Percentiles rank a stretch among this genome's conserved stretches.
These are phyloP conservation scores for Eubucco bourcierii DNA, from an alignment of 2,113 vertebrate genomes.

Conservation along the genomic window DNA sequence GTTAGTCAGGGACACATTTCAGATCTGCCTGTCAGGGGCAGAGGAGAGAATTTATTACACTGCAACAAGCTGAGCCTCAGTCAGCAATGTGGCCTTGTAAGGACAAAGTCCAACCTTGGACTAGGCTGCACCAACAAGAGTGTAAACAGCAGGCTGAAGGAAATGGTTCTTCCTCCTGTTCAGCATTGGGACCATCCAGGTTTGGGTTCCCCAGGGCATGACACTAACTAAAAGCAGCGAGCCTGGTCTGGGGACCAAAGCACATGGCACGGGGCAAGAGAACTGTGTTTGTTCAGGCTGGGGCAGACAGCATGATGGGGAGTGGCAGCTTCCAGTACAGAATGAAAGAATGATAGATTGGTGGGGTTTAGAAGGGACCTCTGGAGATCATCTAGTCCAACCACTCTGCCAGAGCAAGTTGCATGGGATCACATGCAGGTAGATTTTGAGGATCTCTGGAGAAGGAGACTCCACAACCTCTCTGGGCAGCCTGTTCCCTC, in stretches of 20 bases:
- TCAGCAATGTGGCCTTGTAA: neutral
- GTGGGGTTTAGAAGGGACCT: too few species aligned
- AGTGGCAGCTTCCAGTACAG: rapidly evolving
- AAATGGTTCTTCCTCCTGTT: neutral
- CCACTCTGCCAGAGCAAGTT: too few species aligned
- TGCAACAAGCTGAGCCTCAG: neutral
- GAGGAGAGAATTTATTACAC: neutral
- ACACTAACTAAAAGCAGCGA: neutral
- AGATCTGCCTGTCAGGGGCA: neutral
- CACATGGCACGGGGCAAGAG: neutral
- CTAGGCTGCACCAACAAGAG: neutral
- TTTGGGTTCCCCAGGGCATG: neutral
- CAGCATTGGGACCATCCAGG: neutral
- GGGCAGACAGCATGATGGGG: rapidly evolving
- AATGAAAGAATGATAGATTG: too few species aligned
- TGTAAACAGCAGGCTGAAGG: neutral
- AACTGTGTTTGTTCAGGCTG: neutral
- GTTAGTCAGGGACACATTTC: constrained; percentile 8
- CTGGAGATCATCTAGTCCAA: too few species aligned
- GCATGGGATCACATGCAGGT: too few species aligned
- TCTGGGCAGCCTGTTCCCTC: too few species aligned
- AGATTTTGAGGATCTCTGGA: too few species aligned
- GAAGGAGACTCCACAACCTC: too few species aligned
- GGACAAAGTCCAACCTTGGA: neutral
- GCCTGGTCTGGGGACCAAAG: neutral